Evolutionary conservation across 2,113 vertebrate species (phyloP), one percentile per base, ranked within the genome.

Genomic region (Chelonoidis abingdonii): DNA sequence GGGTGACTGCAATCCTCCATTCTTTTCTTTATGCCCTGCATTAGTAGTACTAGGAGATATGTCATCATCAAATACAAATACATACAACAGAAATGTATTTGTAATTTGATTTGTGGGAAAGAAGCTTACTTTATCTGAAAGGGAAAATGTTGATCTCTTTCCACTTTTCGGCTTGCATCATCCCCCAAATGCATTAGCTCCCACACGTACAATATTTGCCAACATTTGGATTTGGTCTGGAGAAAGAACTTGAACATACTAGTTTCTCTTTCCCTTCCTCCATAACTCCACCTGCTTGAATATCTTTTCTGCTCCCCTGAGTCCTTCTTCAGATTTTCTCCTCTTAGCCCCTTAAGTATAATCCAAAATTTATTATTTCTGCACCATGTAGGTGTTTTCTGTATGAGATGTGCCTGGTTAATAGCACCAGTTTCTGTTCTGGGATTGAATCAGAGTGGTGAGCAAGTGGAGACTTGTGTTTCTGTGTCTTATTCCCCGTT

Each of bases 231-330:
- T 94, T 81, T 94, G 24, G 9, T 87, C 53, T 94, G 38, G 62
- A n/a, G 62, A 29, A 83, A 90, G 80, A 35, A 2, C 38, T 86
- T 88, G 62, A 57, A 75, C 72, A 38, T 27, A 85, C 4, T 57
- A 5, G 21, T 44, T 11, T 1, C 31, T 52, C 69, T 76, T 78
- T 29, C 10, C 8, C 1, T 16, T 57, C 1, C 0, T 1, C 14
- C 41, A 31, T 0, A 62, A 1, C 6, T 85, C 91, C 19, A 82
- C 12, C 6, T 84, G 54, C 24, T 25, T 62, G 12, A 82, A 19
- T 92, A 21, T 87, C 25, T 89, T 87, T 50, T 35, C 4, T 2
- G 38, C 62, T 79, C 53, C 19, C 1, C 0, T 79, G 17, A 29
- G 19, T 78, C 19, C 25, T 13, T 80, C 54, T 50, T 31, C 81